Base-by-base conservation (phyloP, 2,797 vertebrate genomes). In the Hirundo rustica region DNA sequence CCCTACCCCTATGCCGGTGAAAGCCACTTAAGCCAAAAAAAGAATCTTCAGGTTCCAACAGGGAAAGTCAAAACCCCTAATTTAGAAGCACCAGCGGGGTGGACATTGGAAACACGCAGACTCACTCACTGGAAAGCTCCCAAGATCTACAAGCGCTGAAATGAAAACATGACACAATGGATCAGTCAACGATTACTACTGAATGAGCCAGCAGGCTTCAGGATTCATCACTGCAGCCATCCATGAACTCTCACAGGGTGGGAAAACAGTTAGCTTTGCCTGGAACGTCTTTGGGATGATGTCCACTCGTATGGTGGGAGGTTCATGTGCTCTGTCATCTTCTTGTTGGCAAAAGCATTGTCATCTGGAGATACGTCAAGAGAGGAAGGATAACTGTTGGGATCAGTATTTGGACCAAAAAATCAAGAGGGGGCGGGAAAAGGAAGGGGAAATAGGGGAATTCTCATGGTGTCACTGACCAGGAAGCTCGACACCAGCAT, bases 161-260 rank as follows among this genome's bases (percentile, higher is more conserved):
- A 96, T 90, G 70, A 94, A 96, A 96, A 96, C 90, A 95, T 92
- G 92, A 95, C 94, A 95, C 74, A 84, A 88, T 25, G 45, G 88
- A 94, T 94, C 93, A 86, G 92, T 94, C 85, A 93, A 81, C 0
- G 3, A 42, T 92, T 81, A 66, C 92, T 70, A 90, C 73, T 64
- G 82, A 92, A 62, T 66, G 95, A 95, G 45, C 71, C 92, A 95
- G 44, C 3, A 0, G 79, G 85, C 72, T 89, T 89, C 62, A 30
- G 45, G 78, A 54, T 88, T 86, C 93, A 95, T 94, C 51, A 14
- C 66, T 48, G 83, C 92, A 96, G 64, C 80, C 88, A 95, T 73
- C 94, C 88, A 75, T 95, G 92, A 92, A 58, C 50, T 62, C 54
- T 81, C 88, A 74, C 73, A 68, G 89, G 22, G 26, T 40, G 3